Evolutionary conservation across 2,797 vertebrate genomes (phyloP).

Genomic region (Sebastes steindachneri): DNA sequence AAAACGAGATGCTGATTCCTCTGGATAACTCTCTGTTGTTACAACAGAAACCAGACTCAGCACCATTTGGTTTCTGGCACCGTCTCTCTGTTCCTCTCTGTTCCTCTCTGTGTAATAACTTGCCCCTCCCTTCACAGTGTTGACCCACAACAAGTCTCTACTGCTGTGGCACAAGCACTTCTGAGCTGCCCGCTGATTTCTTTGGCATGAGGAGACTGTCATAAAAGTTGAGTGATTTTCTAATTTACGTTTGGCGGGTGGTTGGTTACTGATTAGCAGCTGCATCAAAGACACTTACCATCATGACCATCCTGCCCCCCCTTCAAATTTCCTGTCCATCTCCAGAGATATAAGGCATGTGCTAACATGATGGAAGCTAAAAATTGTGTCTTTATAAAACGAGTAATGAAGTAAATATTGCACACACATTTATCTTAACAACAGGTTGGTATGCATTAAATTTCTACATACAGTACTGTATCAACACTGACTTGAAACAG

Average conservation of each 20-base stretch:
- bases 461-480: neutral
- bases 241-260: conserved; percentile 24
- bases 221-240: conserved; percentile 39
- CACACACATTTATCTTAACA: neutral
- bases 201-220: conserved; percentile 36
- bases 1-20: conserved; percentile 60
- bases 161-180: conserved; percentile 42
- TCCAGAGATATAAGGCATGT: neutral
- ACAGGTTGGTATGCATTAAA: neutral
- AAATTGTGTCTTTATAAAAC: neutral
- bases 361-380: neutral
- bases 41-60: conserved; percentile 45
- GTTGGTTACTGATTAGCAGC: conserved; percentile 53
- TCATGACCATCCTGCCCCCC: neutral
- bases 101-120: conserved; percentile 2
- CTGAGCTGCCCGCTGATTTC: conserved; percentile 42
- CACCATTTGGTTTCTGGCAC: conserved; percentile 54
- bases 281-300: conserved; percentile 40
- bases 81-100: neutral
- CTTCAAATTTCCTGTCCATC: neutral
- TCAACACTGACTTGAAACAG: neutral
- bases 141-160: conserved; percentile 29
- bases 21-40: conserved; percentile 54
- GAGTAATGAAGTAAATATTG: neutral
- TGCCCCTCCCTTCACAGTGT: conserved; percentile 2